A percentile compares a stretch with the other conserved stretches of the same genome.
Conservation (phyloP, 2,888 invertebrate genomes). For the Caenorhabditis drosophilae region DNA sequence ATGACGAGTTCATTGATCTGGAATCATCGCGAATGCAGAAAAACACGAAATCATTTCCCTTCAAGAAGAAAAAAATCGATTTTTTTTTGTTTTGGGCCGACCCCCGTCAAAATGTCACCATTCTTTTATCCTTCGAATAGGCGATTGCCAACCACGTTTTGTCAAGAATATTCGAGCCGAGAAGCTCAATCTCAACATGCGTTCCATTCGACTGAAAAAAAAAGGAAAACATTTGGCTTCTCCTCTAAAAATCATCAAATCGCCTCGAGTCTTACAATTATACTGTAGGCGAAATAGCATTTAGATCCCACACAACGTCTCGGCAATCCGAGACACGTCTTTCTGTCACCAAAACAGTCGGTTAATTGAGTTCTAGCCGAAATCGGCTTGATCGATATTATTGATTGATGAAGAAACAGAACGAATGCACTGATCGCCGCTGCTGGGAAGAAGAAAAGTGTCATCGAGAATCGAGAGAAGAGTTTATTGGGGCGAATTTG, state of each 20-base stretch:
- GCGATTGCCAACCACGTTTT: conserved; percentile 21
- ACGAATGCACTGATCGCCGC: no score
- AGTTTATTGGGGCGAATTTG: not conserved
- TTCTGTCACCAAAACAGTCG: conserved; percentile 25
- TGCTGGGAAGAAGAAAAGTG: conserved; percentile 6
- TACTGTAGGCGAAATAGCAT: conserved; percentile 17
- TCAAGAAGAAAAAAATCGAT: not conserved
- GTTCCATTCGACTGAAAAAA: conserved; percentile 29
- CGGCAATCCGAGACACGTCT: conserved; percentile 29
- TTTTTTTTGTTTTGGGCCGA: not conserved
- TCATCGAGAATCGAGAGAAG: not conserved
- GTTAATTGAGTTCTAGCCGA: conserved; percentile 3
- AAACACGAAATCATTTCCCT: conserved; percentile 28
- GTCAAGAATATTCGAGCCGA: conserved; percentile 14
- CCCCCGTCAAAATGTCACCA: no score
- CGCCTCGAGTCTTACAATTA: conserved; percentile 7
- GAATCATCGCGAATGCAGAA: conserved; percentile 20
- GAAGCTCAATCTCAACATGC: conserved; percentile 25
- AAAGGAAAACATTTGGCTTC: no score
- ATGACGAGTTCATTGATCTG: conserved; percentile 4
- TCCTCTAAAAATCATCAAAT: no score
- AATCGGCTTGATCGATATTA: no score
- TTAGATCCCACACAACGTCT: conserved; percentile 17
- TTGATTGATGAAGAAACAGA: no score
- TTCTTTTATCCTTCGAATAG: conserved; percentile 20